Evolutionary conservation across 2,888 invertebrate genomes (phyloP), one percentile per base, ranked within the genome.

Genomic region (Glyphotaelius pellucidus): DNA sequence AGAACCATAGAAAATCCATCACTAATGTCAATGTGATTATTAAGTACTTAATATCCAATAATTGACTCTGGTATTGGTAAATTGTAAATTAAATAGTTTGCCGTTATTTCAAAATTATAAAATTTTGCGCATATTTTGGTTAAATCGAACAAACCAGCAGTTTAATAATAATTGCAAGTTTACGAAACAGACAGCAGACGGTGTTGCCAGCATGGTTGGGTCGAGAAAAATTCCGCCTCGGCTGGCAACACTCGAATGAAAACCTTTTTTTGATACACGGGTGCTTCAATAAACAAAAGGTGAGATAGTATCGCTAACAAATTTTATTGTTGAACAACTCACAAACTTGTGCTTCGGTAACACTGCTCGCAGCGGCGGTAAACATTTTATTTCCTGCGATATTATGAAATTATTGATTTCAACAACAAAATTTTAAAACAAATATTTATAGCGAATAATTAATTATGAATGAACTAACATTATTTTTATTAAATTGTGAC

Each of bases 201-300:
- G 83, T 83, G 35, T 83, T 83, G 83, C 83, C 83, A 31, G 35
- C 31, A n/a, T 25, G 85, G 85, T 25, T 25, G 85, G 85, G 42
- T 38, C 85, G 42, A 38, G 42, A 35, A 38, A 83, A 83, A 83
- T 83, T 90, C 52, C 79, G 80, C 38, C 47, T 25, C 30, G 67
- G 32, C 47, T 88, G 91, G 91, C 91, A 80, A 91, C 91, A 91
- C 42, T 91, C 85, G 89, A 91, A 89, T 89, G 80, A 91, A 89
- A 91, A 85, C 89, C 91, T 89, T 91, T 91, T 67, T 91, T 91
- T 79, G 67, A 91, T 80, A 84, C 91, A 86, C 91, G 89, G 87
- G 91, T 81, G 91, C 91, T 87, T 92, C 92, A 92, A 92, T 92
- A 92, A 92, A 92, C 92, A 92, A 92, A 91, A 89, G 91, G 32